Percentiles rank a stretch among this genome's conserved stretches.
These are phyloP conservation scores for Tetranychus urticae DNA, from an alignment of 1,140 invertebrate species.

Conservation along the genomic window DNA sequence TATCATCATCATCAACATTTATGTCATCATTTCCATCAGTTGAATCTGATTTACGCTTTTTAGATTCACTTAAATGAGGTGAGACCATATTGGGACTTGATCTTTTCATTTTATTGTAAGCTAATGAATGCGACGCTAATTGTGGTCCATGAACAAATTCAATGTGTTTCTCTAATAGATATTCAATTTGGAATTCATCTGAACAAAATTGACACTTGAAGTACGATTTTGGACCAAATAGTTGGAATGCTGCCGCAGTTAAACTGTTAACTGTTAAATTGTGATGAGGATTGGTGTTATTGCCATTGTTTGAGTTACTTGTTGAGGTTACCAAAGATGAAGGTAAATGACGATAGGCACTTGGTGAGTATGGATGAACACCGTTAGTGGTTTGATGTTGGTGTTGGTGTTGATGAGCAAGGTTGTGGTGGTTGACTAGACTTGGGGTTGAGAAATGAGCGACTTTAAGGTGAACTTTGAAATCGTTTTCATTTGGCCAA, in stretches of 20 bases:
- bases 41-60: too few species aligned
- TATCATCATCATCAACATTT: too few species aligned
- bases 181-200: constrained; percentile 64
- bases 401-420: constrained; percentile 4
- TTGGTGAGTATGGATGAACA: constrained; percentile 1
- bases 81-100: too few species aligned
- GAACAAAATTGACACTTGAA: constrained; percentile 52
- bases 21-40: too few species aligned
- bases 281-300: too few species aligned
- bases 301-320: neutral
- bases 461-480: constrained; percentile 28
- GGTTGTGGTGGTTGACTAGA: neutral
- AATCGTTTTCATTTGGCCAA: constrained; percentile 50
- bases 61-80: too few species aligned
- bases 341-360: constrained; percentile 11
- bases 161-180: constrained; percentile 57
- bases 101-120: too few species aligned
- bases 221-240: constrained; percentile 28
- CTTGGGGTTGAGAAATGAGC: constrained; percentile 19
- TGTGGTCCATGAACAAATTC: constrained; percentile 36
- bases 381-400: constrained; percentile 4
- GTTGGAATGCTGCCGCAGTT: neutral
- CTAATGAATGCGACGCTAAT: constrained; percentile 1
- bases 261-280: too few species aligned
- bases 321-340: constrained; percentile 9